phyloP scores from a whole-genome alignment of 2,797 vertebrate genomes.

The Bovichtus diacanthus region DNA sequence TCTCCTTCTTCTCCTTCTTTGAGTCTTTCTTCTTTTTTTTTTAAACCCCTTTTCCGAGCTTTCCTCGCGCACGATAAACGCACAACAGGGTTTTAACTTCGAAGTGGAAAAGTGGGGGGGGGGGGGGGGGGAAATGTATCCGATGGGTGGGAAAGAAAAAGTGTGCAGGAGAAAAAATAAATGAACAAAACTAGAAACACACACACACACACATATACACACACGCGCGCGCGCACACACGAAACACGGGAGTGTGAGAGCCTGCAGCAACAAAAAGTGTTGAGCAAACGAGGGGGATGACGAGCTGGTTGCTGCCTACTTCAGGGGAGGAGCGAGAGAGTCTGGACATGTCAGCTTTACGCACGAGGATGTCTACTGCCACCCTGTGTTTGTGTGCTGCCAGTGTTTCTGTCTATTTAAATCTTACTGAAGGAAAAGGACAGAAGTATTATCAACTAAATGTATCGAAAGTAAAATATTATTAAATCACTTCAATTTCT shows the following conservation, averaged over 20 bases:
- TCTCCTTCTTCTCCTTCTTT: constrained; percentile 1
- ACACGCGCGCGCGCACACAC: constrained; percentile 7
- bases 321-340: constrained; percentile 59
- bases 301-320: constrained; percentile 49
- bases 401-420: neutral
- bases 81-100: neutral
- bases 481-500: too few relatives aligned
- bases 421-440: too few relatives aligned
- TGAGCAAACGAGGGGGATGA: constrained; percentile 54
- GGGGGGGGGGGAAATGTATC: constrained; percentile 1
- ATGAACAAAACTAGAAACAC: constrained; percentile 19
- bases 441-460: too few relatives aligned
- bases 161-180: neutral
- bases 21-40: neutral
- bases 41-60: neutral
- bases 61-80: too few relatives aligned
- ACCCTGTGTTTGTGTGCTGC: constrained; percentile 3
- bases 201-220: neutral
- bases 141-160: neutral
- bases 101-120: neutral
- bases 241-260: constrained; percentile 12
- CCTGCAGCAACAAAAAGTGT: constrained; percentile 42
- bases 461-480: too few relatives aligned
- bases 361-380: constrained; percentile 20
- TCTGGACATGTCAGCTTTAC: neutral